A percentile compares a stretch with the other conserved stretches of the same genome.
These are phyloP conservation scores for Porites rus DNA, from an alignment of 92 coral and sea anemone species.

Conservation along the genomic window DNA sequence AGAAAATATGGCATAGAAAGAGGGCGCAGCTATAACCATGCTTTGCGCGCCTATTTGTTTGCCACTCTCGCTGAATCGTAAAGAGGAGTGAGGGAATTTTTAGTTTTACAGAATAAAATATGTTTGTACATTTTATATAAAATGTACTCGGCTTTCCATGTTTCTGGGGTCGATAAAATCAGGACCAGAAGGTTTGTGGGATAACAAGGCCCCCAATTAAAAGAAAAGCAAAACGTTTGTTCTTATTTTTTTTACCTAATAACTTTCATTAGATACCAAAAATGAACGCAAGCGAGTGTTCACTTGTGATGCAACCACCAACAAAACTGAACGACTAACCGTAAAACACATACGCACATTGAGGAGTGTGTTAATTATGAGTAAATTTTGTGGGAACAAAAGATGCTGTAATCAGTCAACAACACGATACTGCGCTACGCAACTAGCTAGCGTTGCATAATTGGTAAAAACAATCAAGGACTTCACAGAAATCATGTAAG, in stretches of 20 bases:
- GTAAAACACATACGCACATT: neutral
- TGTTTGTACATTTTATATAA: neutral
- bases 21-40: too few relatives aligned
- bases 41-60: neutral
- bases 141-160: neutral
- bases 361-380: neutral
- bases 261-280: neutral
- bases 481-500: neutral
- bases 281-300: slow-evolving; percentile 1
- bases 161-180: neutral
- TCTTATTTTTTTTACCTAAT: neutral
- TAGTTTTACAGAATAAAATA: neutral
- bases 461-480: neutral
- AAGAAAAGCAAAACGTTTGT: neutral
- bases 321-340: neutral
- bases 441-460: neutral
- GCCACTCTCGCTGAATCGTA: neutral
- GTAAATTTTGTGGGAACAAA: neutral
- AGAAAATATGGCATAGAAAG: too few relatives aligned
- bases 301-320: slow-evolving; percentile 4
- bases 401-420: neutral
- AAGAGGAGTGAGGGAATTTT: slow-evolving; percentile 1
- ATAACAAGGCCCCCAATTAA: slow-evolving; percentile 4
- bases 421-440: neutral
- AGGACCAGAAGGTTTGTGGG: neutral